Evolutionary conservation across 1,140 invertebrate genomes (phyloP).

Genomic region (Sinonovacula constricta): DNA sequence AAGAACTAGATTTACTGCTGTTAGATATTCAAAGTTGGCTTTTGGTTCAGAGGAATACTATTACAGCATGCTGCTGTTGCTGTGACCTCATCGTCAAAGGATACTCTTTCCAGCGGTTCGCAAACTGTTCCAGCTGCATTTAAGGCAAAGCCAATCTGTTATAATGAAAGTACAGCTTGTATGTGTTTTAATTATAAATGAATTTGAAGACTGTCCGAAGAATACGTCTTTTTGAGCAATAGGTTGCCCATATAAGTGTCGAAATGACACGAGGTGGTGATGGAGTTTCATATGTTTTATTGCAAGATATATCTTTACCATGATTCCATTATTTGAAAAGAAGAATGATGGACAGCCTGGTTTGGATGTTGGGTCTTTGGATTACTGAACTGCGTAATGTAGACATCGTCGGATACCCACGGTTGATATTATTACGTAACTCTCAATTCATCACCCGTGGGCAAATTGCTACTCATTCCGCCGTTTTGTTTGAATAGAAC

Average conservation of each 20-base stretch:
- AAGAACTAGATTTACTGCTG: slow-evolving; percentile 17
- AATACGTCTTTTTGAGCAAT: slow-evolving; percentile 27
- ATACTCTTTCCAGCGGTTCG: slow-evolving; percentile 10
- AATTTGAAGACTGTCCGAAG: slow-evolving; percentile 51
- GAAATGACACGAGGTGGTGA: no score
- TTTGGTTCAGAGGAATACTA: slow-evolving; percentile 53
- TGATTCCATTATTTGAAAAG: no score
- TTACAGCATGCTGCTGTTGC: slow-evolving; percentile 52
- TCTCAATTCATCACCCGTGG: no score
- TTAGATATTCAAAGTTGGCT: slow-evolving; percentile 49
- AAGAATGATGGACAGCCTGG: no score
- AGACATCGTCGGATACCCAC: no score
- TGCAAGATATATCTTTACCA: no score
- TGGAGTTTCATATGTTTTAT: no score
- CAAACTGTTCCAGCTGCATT: no score
- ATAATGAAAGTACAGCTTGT: slow-evolving; percentile 28
- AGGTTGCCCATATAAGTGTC: slow-evolving; percentile 9
- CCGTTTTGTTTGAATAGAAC: no score
- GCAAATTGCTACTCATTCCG: no score
- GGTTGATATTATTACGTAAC: no score
- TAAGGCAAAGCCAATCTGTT: slow-evolving; percentile 27
- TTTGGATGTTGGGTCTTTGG: not conserved
- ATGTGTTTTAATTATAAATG: slow-evolving; percentile 8
- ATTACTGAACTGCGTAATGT: slow-evolving; percentile 18
- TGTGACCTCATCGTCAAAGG: slow-evolving; percentile 45